Base-by-base conservation (phyloP, 2,113 vertebrate species). In the Ameiurus melas region DNA sequence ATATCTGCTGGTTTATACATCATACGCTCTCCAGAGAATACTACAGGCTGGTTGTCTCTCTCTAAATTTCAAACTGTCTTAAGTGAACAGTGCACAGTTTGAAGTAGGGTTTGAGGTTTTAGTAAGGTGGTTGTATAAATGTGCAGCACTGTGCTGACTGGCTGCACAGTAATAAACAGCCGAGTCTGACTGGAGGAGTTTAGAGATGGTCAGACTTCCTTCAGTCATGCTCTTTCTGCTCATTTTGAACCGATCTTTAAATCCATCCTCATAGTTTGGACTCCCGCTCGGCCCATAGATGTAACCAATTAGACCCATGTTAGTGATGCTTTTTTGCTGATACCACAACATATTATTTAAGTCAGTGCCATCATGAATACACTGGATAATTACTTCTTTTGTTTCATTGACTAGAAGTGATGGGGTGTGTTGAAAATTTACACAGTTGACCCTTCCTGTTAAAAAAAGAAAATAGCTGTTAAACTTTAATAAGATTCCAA, bases 91-190 rank as follows among this genome's bases (percentile, higher is more conserved):
- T 17, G 0, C 68, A 36, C 16, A 36, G 30, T 71, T 36, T 71
- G 68, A 17, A 36, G 68, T 16, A 71, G 30, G 5, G 30, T 36
- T 36, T 71, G 33, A 19, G 68, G 68, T 71, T 71, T 20, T 71
- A 36, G 68, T 36, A 36, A 85, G 36, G 86, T 17, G 5, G 6
- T 62, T 77, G 36, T n/a, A 62, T 83, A 12, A 58, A 89, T 90
- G 88, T 92, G 90, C 89, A 91, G 91, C 93, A 95, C 92, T 88
- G 94, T 95, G 94, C 20, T 16, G 87, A 55, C 90, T 93, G 27
- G 87, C 93, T 84, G 94, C 94, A 9, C 94, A 95, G 93, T 94
- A 95, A 89, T 93, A 95, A 80, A 93, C 87, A 86, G 94, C 93
- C 5, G 92, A 92, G 77, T 94, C 90, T 91, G 90, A 86, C 1